A percentile compares a stretch with the other conserved stretches of the same genome.
These are phyloP conservation scores for Morinoia aosen DNA, from an alignment of 2,888 invertebrate genomes.

Conservation along the genomic window DNA sequence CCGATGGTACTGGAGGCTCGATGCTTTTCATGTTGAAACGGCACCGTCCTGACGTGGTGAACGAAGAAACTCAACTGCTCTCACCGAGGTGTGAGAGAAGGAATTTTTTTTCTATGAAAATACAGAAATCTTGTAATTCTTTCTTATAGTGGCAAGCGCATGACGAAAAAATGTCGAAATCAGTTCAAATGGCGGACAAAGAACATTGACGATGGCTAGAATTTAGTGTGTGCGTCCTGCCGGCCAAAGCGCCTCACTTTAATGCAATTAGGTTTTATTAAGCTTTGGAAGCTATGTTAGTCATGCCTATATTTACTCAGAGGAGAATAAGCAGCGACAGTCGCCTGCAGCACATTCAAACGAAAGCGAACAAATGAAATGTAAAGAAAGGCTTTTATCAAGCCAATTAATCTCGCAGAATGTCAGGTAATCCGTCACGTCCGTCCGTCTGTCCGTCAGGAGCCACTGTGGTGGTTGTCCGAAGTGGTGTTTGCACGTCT, in stretches of 20 bases:
- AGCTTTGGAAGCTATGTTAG: not conserved
- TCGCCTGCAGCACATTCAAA: not conserved
- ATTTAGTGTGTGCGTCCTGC: not conserved
- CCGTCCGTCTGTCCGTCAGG: not conserved
- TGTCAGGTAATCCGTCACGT: constrained; percentile 51
- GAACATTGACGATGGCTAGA: not conserved
- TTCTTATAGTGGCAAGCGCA: not conserved
- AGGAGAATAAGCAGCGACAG: not conserved
- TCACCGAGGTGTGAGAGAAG: not conserved
- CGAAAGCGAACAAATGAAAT: not conserved
- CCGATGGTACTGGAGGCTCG: no score
- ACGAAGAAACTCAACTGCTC: not conserved
- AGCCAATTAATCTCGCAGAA: constrained; percentile 47
- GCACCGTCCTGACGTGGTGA: not conserved
- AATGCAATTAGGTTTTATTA: constrained; percentile 24
- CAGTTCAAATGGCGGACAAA: not conserved
- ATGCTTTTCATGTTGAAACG: no score
- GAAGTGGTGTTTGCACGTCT: constrained; percentile 15
- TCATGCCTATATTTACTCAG: not conserved
- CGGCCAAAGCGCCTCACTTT: not conserved
- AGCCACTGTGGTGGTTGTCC: constrained; percentile 33
- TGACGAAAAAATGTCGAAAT: not conserved
- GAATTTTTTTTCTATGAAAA: not conserved
- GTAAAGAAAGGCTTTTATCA: constrained; percentile 34
- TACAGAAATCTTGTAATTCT: not conserved